Conservation (phyloP, 2,797 vertebrate genomes). For the Aldrovandia affinis region DNA sequence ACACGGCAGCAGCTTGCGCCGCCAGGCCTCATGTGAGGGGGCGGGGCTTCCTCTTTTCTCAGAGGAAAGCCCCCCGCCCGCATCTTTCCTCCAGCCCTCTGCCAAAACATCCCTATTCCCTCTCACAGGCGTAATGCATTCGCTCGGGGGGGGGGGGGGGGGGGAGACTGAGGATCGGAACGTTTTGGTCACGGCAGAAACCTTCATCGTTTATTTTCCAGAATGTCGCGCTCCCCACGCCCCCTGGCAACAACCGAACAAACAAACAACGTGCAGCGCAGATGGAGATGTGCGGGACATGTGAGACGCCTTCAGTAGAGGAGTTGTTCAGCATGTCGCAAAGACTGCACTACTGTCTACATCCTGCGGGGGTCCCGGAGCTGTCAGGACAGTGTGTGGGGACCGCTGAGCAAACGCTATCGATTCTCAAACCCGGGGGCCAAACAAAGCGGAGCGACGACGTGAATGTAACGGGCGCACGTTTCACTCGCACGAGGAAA, state of each 20-base stretch:
- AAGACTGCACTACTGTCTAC: background rate
- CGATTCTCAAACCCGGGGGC: too few species aligned
- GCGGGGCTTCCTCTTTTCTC: background rate
- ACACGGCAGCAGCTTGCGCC: background rate
- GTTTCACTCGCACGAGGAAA: too few species aligned
- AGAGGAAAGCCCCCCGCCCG: conserved; percentile 45
- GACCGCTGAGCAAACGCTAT: too few species aligned
- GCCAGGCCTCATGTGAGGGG: background rate
- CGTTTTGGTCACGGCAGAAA: conserved; percentile 34
- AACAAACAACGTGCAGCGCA: conserved; percentile 51
- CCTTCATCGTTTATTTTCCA: conserved; percentile 60
- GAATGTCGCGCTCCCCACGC: conserved; percentile 44
- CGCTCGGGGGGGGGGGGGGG: conserved; percentile 24
- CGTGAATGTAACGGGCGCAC: too few species aligned
- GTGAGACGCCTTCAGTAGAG: background rate
- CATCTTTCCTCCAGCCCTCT: conserved; percentile 39
- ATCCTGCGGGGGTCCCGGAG: background rate
- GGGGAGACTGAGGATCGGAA: conserved; percentile 39
- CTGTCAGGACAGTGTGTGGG: background rate
- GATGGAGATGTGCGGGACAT: background rate
- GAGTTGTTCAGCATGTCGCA: background rate
- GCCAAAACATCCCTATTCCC: conserved; percentile 46
- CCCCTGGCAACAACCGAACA: conserved; percentile 64
- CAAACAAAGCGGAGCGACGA: too few species aligned
- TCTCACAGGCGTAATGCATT: conserved; percentile 49